phyloP scores from a whole-genome alignment of 2,888 invertebrate species.

The Callyntrura guangdongensis region DNA sequence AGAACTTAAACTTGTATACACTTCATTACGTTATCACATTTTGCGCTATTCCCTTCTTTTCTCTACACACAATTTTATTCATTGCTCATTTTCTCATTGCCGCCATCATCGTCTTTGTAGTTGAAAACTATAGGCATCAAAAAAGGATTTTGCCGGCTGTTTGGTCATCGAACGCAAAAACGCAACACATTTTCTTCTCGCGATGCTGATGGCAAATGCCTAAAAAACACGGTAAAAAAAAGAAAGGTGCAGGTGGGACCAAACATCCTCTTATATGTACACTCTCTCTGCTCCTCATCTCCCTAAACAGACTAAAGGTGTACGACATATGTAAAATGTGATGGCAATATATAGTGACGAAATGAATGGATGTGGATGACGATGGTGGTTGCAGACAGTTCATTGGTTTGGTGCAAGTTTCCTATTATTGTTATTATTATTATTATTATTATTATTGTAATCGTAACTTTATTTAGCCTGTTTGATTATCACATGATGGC shows the following conservation, averaged over 20 bases:
- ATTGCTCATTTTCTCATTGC: not conserved
- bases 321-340: not conserved
- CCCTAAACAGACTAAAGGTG: not conserved
- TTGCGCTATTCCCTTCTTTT: not conserved
- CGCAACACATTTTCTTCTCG: not conserved
- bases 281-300: not conserved
- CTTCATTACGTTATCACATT: constrained; percentile 40
- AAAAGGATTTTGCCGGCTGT: constrained; percentile 32
- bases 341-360: no score
- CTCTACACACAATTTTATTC: not conserved
- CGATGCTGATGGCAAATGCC: not conserved
- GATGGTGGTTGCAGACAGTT: not conserved
- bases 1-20: not conserved
- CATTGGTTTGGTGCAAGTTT: constrained; percentile 34
- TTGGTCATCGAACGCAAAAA: constrained; percentile 32
- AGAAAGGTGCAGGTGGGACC: constrained; percentile 21
- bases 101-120: not conserved
- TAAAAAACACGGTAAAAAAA: constrained; percentile 33
- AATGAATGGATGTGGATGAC: not conserved
- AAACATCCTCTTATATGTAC: no score
- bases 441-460: constrained; percentile 32
- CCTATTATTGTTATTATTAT: constrained; percentile 45
- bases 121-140: not conserved
- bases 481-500: constrained; percentile 49
- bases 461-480: constrained; percentile 41